A percentile compares a stretch with the other conserved stretches of the same genome.
Evolutionary conservation across 2,113 vertebrate species (phyloP).

Genomic region (Hucho hucho): DNA sequence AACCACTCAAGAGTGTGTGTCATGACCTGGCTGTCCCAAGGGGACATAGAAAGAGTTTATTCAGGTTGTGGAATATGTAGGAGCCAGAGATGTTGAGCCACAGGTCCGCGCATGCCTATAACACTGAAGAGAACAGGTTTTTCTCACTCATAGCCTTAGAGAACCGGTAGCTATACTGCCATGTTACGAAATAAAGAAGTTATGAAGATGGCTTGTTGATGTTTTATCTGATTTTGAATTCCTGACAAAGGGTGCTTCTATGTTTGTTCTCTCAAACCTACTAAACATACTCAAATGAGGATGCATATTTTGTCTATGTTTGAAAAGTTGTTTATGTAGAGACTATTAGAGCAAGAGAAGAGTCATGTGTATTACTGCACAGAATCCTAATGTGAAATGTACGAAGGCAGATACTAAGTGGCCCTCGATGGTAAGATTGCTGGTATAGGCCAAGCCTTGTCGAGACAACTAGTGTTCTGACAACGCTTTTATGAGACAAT

Average conservation of each 20-base stretch:
- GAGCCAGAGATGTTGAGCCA: too few relatives aligned
- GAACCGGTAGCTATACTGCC: too few relatives aligned
- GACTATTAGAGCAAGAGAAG: too few relatives aligned
- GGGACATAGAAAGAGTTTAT: too few relatives aligned
- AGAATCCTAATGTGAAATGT: neutral
- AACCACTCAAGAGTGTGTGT: too few relatives aligned
- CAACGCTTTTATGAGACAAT: slow-evolving; percentile 6
- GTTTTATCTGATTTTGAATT: neutral
- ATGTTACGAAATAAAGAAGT: too few relatives aligned
- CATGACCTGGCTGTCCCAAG: too few relatives aligned
- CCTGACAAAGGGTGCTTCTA: neutral
- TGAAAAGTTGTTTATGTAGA: neutral
- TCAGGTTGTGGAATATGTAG: too few relatives aligned
- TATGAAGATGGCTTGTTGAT: neutral
- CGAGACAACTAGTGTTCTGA: too few relatives aligned
- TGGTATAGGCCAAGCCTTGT: neutral
- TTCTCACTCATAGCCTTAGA: too few relatives aligned
- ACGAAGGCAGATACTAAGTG: neutral
- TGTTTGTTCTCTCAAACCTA: neutral
- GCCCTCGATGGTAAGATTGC: neutral
- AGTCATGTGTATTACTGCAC: neutral
- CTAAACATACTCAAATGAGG: neutral
- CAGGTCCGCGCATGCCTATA: too few relatives aligned
- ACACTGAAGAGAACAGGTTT: too few relatives aligned
- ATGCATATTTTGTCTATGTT: neutral